phyloP scores from a whole-genome alignment of 2,797 vertebrate genomes.

The Craterocephalus amniculus region DNA sequence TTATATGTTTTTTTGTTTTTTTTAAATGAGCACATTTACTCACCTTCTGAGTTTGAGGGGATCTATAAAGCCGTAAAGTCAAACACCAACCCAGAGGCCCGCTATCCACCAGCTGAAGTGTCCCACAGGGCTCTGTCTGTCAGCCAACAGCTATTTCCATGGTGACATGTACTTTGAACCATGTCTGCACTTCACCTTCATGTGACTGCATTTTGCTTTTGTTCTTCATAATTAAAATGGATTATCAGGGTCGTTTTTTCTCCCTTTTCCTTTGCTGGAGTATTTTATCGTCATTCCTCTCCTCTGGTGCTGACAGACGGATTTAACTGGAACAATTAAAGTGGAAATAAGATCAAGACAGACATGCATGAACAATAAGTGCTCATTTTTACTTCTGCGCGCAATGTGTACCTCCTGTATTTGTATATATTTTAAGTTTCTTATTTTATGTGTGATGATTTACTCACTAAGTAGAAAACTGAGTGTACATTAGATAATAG shows the following conservation, averaged over 20 bases:
- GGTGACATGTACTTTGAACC: constrained; percentile 60
- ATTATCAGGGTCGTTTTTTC: constrained; percentile 39
- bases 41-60: constrained; percentile 8
- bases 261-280: not conserved
- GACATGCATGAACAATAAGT: constrained; percentile 8
- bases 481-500: not conserved
- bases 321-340: constrained; percentile 48
- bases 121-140: constrained; percentile 41
- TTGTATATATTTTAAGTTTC: not conserved
- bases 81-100: constrained; percentile 10
- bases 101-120: constrained; percentile 16
- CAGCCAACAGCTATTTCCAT: constrained; percentile 53
- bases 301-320: constrained; percentile 28
- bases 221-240: constrained; percentile 75
- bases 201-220: constrained; percentile 62
- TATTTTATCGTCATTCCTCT: constrained; percentile 28
- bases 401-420: not conserved
- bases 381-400: not conserved
- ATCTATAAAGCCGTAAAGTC: constrained; percentile 13
- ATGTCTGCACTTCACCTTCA: constrained; percentile 56
- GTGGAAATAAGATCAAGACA: constrained; percentile 11
- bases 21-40: not conserved
- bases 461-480: not conserved
- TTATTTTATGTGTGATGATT: not conserved
- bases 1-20: not conserved